Evolutionary conservation across 2,888 invertebrate genomes (phyloP).

Genomic region (Tetrapedia diversipes): DNA sequence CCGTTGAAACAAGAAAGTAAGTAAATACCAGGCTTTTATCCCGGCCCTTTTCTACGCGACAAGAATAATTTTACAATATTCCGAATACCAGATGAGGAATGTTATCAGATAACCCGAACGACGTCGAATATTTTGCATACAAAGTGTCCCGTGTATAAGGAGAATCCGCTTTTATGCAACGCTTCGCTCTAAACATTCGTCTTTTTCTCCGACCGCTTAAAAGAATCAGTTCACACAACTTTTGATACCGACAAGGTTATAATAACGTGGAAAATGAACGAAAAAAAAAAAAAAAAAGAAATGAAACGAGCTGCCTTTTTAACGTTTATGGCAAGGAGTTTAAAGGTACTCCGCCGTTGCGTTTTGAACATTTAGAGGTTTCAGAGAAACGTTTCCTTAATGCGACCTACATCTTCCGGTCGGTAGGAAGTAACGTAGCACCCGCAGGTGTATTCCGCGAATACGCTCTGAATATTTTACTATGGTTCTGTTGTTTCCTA

Average conservation of each 20-base stretch:
- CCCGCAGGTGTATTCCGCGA: neutral
- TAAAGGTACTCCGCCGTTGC: too few species aligned
- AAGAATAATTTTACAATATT: conserved; percentile 37
- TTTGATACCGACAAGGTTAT: too few species aligned
- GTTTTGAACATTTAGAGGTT: too few species aligned
- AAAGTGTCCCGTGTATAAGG: neutral
- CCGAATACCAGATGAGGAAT: conserved; percentile 41
- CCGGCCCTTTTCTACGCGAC: conserved; percentile 4
- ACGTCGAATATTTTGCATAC: conserved; percentile 32
- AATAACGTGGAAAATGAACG: too few species aligned
- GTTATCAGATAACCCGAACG: conserved; percentile 27
- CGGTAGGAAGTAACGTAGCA: neutral
- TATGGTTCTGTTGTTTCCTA: neutral
- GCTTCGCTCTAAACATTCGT: neutral
- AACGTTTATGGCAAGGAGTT: too few species aligned
- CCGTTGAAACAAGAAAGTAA: conserved; percentile 8
- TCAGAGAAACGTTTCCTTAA: too few species aligned
- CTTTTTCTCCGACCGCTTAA: neutral
- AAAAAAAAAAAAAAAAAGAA: too few species aligned
- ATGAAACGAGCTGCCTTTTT: too few species aligned
- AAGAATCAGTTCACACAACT: too few species aligned
- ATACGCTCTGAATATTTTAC: neutral
- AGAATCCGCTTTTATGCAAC: conserved; percentile 3
- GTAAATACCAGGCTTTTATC: conserved; percentile 8
- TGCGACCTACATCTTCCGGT: neutral